Base-by-base conservation (phyloP, 2,888 invertebrate species). In the Nasonovia ribisnigri region DNA sequence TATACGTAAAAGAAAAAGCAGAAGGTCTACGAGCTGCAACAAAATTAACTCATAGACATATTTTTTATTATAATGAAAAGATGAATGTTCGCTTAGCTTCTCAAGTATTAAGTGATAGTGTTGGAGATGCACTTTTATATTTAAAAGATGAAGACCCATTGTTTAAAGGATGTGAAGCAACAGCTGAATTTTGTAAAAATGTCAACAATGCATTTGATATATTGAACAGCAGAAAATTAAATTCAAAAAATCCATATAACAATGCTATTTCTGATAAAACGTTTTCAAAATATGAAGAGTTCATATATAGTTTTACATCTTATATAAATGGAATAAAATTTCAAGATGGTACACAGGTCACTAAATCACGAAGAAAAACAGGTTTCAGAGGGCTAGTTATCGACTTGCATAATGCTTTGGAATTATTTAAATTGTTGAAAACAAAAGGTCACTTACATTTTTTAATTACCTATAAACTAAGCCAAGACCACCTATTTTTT, bases 351-450 rank as follows among this genome's bases (percentile, higher is more conserved):
- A 57, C 57, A 57, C 1, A 57, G 6, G 26, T 57, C 2, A 57
- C 57, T 57, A 26, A 26, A 57, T 57, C 57, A 8, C 57, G 26
- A 57, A 57, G 57, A 57, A 84, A 43, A 84, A 84, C 84, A 42
- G 84, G 84, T 20, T 84, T 84, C 24, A 84, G 20, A 43, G 84
- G 84, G 42, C 84, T 84, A 42, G 26, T 84, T 84, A 43, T 84
- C 42, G 84, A 42, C 84, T 84, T 84, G 2, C 42, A 42, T 42
- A 84, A 42, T 84, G 43, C 42, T 42, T 42, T 84, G 24, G 84
- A 84, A 84, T 84, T 84, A 84, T 84, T 42, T 42, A 84, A 84
- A 84, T 42, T 84, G 84, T 84, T 84, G 36, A 84, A 42, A 42
- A 42, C 42, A 42, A 46, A 86, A 0, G 13, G 43, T 24, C 20